Conservation (phyloP, 2,113 vertebrate species). For the Silurus asotus region DNA sequence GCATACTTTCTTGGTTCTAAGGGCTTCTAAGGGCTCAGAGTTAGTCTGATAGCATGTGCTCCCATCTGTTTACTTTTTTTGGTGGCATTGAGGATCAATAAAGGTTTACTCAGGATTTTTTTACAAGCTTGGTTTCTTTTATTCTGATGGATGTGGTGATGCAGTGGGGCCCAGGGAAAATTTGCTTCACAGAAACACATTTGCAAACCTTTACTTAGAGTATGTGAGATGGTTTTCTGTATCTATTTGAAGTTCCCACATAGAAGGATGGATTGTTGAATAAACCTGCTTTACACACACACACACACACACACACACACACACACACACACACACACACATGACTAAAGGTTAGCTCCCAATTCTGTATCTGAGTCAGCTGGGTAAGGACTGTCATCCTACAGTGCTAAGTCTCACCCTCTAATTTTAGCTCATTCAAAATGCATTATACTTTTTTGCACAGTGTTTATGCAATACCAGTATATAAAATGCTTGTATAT, state of each 20-base stretch:
- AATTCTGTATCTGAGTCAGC: neutral
- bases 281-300: neutral
- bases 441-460: conserved; percentile 32
- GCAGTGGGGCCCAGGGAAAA: conserved; percentile 4
- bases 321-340: neutral
- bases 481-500: no score
- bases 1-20: neutral
- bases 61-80: conserved; percentile 62
- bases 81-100: neutral
- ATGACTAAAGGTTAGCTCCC: neutral
- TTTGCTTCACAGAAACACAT: conserved; percentile 26
- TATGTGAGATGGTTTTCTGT: conserved; percentile 5
- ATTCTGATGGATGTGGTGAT: conserved; percentile 18
- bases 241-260: conserved; percentile 1
- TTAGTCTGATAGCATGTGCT: conserved; percentile 13
- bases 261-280: neutral
- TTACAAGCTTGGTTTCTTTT: conserved; percentile 7
- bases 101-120: neutral
- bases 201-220: neutral
- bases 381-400: neutral
- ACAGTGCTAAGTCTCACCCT: conserved; percentile 7
- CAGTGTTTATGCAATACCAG: conserved; percentile 13
- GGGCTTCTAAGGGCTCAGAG: neutral
- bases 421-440: conserved; percentile 27
- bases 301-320: neutral